Percentiles rank a stretch among this genome's conserved stretches.
phyloP scores from a whole-genome alignment of 1,140 invertebrate species.

The Antheraea mylitta region DNA sequence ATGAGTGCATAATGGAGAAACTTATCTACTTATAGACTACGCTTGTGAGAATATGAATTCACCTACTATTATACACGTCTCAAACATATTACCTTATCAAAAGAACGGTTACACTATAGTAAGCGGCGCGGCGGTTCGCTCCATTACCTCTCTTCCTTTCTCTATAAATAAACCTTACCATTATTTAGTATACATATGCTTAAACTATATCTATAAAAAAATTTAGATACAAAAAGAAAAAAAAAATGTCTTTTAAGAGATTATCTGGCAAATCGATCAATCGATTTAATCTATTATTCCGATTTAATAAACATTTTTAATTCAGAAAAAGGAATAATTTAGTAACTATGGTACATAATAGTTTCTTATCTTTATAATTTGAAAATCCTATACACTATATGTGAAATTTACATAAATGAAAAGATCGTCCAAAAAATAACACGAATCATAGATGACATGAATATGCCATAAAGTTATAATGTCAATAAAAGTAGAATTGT shows the following conservation, averaged over 20 bases:
- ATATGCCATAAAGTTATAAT: too few species aligned
- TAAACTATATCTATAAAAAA: slow-evolving; percentile 19
- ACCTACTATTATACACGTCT: not conserved
- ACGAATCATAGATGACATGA: not conserved
- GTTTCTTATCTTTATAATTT: too few species aligned
- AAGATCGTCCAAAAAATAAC: too few species aligned
- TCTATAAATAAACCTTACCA: slow-evolving; percentile 21
- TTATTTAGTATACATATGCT: slow-evolving; percentile 29
- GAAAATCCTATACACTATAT: too few species aligned
- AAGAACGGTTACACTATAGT: not conserved
- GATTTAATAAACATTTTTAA: too few species aligned
- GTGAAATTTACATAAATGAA: too few species aligned
- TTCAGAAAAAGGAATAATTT: too few species aligned
- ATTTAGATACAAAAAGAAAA: not conserved
- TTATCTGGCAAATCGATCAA: not conserved
- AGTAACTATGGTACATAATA: too few species aligned
- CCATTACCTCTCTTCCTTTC: slow-evolving; percentile 21
- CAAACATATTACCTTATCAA: not conserved
- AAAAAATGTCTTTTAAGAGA: slow-evolving; percentile 3
- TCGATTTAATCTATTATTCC: not conserved
- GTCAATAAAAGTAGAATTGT: not conserved
- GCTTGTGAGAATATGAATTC: not conserved
- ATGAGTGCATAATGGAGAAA: slow-evolving; percentile 10
- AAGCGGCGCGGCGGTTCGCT: slow-evolving; percentile 27
- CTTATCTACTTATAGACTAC: slow-evolving; percentile 40